Conservation (phyloP, 1,140 invertebrate genomes). For the Drosophila serrata region DNA sequence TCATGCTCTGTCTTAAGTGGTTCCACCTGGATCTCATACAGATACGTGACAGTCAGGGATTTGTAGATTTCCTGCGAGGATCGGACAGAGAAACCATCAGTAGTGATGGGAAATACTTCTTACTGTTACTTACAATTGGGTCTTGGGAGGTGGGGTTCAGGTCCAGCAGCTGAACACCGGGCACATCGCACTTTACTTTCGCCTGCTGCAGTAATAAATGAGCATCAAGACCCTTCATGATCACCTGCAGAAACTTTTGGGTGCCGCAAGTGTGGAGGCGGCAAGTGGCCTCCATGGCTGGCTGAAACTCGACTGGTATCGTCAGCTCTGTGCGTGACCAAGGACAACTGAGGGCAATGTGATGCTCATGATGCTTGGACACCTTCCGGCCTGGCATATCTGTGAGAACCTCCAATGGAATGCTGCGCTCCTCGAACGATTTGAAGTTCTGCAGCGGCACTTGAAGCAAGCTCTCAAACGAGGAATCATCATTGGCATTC, state of each 20-base stretch:
- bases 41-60: slow-evolving; percentile 90
- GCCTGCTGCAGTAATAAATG: slow-evolving; percentile 88
- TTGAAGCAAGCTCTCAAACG: slow-evolving; percentile 87
- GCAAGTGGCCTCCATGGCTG: slow-evolving; percentile 92
- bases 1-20: slow-evolving; percentile 86
- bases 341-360: slow-evolving; percentile 89
- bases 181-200: slow-evolving; percentile 86
- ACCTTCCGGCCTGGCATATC: slow-evolving; percentile 90
- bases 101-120: neutral
- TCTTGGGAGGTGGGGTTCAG: slow-evolving; percentile 87
- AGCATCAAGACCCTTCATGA: slow-evolving; percentile 89
- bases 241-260: slow-evolving; percentile 93
- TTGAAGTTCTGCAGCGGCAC: slow-evolving; percentile 88
- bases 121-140: slow-evolving; percentile 52
- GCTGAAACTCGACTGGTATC: slow-evolving; percentile 91
- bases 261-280: slow-evolving; percentile 93
- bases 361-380: slow-evolving; percentile 78
- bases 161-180: slow-evolving; percentile 88
- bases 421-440: slow-evolving; percentile 89
- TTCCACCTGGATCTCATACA: slow-evolving; percentile 88
- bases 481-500: slow-evolving; percentile 50
- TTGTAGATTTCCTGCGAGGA: slow-evolving; percentile 76
- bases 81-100: neutral
- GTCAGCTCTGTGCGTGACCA: slow-evolving; percentile 90
- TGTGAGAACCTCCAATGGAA: slow-evolving; percentile 90